A percentile compares a stretch with the other conserved stretches of the same genome.
These are phyloP conservation scores for Hormaphis cornu DNA, from an alignment of 1,140 invertebrate genomes.

Conservation along the genomic window DNA sequence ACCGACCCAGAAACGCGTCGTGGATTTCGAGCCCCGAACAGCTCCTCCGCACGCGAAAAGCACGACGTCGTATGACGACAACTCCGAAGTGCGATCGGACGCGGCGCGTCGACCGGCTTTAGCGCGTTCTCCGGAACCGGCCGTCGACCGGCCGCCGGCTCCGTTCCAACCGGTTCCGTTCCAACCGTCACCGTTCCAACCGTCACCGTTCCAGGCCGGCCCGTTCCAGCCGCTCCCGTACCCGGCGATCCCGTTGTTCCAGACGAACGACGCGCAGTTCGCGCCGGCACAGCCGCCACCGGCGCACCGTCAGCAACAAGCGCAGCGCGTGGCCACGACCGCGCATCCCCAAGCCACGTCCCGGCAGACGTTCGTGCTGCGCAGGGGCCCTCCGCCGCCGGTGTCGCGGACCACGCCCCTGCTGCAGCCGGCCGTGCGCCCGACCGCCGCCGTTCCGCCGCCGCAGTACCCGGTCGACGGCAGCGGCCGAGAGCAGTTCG, in stretches of 20 bases:
- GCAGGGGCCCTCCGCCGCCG: too few relatives aligned
- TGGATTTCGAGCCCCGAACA: not conserved
- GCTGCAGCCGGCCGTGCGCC: not conserved
- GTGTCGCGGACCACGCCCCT: not conserved
- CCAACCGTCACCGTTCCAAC: constrained; percentile 42
- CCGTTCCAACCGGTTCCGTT: constrained; percentile 37
- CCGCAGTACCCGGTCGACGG: not conserved
- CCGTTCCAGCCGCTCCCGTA: constrained; percentile 27
- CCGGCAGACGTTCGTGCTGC: constrained; percentile 28
- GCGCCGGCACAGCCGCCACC: constrained; percentile 41
- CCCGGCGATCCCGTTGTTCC: constrained; percentile 37
- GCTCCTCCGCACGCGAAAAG: not conserved
- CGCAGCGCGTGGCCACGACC: constrained; percentile 40
- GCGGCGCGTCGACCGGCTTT: too few relatives aligned
- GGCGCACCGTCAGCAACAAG: constrained; percentile 42
- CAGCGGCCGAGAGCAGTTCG: constrained; percentile 42
- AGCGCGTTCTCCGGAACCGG: not conserved
- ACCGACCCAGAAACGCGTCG: not conserved
- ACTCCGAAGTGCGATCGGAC: not conserved
- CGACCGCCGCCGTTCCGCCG: not conserved
- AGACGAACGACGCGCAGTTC: not conserved
- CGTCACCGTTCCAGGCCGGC: constrained; percentile 40
- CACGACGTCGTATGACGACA: not conserved
- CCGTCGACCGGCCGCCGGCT: not conserved
- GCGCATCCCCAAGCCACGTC: not conserved